Base-by-base conservation (phyloP, 2,113 vertebrate species). In the Lepus timidus region DNA sequence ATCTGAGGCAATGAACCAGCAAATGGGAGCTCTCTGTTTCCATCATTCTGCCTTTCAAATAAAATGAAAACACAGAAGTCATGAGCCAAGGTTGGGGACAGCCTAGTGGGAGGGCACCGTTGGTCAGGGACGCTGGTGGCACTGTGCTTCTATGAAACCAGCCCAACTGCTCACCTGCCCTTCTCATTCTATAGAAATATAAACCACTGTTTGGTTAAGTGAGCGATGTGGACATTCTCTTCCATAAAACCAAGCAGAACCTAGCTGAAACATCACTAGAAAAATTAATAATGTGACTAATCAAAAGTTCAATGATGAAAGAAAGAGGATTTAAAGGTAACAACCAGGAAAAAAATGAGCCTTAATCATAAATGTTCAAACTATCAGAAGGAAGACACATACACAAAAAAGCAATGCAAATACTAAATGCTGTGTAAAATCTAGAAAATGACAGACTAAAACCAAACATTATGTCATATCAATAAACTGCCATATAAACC, bases 311-410 rank as follows among this genome's bases (percentile, higher is more conserved):
- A 25, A 52, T 67, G 36, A 82, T 71, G 8, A 73, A 65, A 86
- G 27, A 22, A 27, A 92, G 22, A 83, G 10, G 73, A 27, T 73
- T 49, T 14, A 73, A 61, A 78, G 39, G 1, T n/a, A 73, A 71
- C 33, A 58, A 29, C 9, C 4, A 20, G 67, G 62, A 64, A 31
- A 71, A 61, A 58, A 86, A 75, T 4, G 55, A 58, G 19, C 13
- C 29, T 55, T 6, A 23, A 83, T 17, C 62, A n/a, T 44, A 80
- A 83, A 61, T 20, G 39, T 87, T 88, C 33, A 80, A 88, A 75
- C 70, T 80, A 86, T 81, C 29, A 70, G 39, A 90, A 74, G 16
- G 52, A 86, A 96, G 67, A 61, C 22, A 68, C 22, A 88, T 20
- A 51, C 27, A 83, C 90, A 86, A 36, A 29, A 88, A 52, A 76